Base-by-base conservation (phyloP, 2,888 invertebrate species). In the Xestia ashworthii region DNA sequence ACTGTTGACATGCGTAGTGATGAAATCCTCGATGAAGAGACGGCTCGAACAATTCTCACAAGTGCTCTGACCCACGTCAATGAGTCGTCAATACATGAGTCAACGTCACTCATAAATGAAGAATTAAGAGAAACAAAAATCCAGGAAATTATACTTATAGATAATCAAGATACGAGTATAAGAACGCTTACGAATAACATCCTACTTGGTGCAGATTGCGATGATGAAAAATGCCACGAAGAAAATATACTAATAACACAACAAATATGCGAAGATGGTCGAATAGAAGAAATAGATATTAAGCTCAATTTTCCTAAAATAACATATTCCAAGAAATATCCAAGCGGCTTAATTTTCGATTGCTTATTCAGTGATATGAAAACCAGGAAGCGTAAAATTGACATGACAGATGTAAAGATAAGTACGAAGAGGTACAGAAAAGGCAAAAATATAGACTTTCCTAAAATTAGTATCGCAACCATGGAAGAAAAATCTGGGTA, bases 391-490 rank as follows among this genome's bases (percentile, higher is more conserved):
- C 94, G 96, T 58, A 96, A 95, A 88, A 87, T 88, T 66, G 90
- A 92, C 67, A 89, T 91, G 87, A 75, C 84, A 44, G 93, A 94
- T 82, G 74, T 85, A 14, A 91, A 90, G 85, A 80, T 88, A 8
- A 80, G 70, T 50, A 87, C 82, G 67, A 96, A 93, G 85, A 94
- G 89, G 77, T 95, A 95, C 71, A 92, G 95, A 82, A 95, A 95
- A 90, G 92, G 94, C 8, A 96, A 95, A 90, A 93, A 95, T 83
- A 96, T 96, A 74, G 95, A 96, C 82, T 89, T 90, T 76, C 93
- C 94, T 11, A 96, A 94, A 91, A 84, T 92, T 58, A 92, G 90
- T 0, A 64, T 81, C 9, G 60, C 87, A 71, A 78, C 91, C 46
- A 90, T 92, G 41, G 72, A 78, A 38, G 91, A 94, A 16, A 50